A percentile compares a stretch with the other conserved stretches of the same genome.
Conservation (phyloP, 2,797 vertebrate genomes). For the Sebastes melanostomus region DNA sequence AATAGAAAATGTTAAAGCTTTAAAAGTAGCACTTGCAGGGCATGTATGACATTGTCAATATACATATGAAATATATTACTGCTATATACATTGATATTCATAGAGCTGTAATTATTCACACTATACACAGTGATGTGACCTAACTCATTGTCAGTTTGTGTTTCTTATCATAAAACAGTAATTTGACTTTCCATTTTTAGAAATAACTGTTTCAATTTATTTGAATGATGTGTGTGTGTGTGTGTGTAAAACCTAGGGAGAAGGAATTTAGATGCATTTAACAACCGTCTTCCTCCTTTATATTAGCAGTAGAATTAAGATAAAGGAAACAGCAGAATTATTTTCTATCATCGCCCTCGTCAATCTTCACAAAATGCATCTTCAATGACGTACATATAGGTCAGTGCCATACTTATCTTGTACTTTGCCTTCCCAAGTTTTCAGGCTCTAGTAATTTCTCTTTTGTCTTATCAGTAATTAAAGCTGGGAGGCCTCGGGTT, state of each 20-base stretch:
- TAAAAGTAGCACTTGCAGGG: conserved; percentile 50
- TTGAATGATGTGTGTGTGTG: neutral
- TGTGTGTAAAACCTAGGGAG: neutral
- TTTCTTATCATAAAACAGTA: conserved; percentile 9
- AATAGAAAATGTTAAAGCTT: conserved; percentile 52
- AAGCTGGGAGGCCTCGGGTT: neutral
- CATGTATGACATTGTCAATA: conserved; percentile 37
- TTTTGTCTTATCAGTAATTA: conserved; percentile 32
- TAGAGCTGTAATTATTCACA: conserved; percentile 58
- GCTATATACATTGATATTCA: conserved; percentile 53
- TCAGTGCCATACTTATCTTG: neutral
- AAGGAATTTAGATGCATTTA: neutral
- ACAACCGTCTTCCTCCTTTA: neutral
- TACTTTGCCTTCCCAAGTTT: neutral
- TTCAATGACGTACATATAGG: neutral
- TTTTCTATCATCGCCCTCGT: neutral
- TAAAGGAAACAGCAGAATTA: neutral
- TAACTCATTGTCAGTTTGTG: neutral
- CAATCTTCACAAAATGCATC: conserved; percentile 15
- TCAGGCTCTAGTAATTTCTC: neutral
- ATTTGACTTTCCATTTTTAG: neutral
- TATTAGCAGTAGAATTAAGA: neutral
- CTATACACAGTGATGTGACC: conserved; percentile 43
- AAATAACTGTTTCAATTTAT: neutral
- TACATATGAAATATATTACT: conserved; percentile 50